These are phyloP conservation scores for Pristionchus entomophagus DNA, from an alignment of 2,888 invertebrate genomes.

Conservation along the genomic window DNA sequence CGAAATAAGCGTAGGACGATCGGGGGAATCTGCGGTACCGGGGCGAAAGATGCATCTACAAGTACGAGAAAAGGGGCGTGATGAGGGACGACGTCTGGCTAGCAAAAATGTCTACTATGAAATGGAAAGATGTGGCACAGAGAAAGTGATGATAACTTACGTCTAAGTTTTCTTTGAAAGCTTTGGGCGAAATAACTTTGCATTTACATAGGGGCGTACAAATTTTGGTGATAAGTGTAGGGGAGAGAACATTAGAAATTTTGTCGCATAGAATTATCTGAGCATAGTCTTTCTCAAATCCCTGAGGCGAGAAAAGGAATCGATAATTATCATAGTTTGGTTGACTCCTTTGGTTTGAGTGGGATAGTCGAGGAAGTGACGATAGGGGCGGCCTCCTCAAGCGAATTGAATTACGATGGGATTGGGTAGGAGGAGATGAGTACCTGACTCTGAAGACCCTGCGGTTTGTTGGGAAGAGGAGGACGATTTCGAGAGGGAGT, in stretches of 20 bases:
- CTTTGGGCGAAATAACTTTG: constrained; percentile 6
- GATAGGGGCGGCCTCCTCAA: not conserved
- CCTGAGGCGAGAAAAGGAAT: not conserved
- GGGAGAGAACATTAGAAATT: not conserved
- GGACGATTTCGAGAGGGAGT: constrained; percentile 34
- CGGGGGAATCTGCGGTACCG: constrained; percentile 29
- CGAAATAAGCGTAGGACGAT: constrained; percentile 7
- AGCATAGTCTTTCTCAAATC: not conserved
- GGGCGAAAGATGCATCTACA: not conserved
- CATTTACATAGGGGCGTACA: not conserved
- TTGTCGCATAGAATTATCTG: not conserved
- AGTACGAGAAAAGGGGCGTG: not conserved
- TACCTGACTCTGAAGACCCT: not conserved
- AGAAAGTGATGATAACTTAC: not conserved
- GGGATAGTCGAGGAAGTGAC: constrained; percentile 28
- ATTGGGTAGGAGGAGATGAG: not conserved
- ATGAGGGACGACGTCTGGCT: not conserved
- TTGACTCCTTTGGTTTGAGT: constrained; percentile 40
- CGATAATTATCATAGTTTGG: constrained; percentile 29
- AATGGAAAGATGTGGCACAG: constrained; percentile 33
- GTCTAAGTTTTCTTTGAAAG: not conserved
- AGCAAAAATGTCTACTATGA: not conserved
- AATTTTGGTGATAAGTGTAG: not conserved
- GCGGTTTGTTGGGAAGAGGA: constrained; percentile 40
- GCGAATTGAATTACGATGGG: not conserved